Percentiles rank a stretch among this genome's conserved stretches.
Conservation (phyloP, 2,888 invertebrate genomes). For the Drosophila picticornis region DNA sequence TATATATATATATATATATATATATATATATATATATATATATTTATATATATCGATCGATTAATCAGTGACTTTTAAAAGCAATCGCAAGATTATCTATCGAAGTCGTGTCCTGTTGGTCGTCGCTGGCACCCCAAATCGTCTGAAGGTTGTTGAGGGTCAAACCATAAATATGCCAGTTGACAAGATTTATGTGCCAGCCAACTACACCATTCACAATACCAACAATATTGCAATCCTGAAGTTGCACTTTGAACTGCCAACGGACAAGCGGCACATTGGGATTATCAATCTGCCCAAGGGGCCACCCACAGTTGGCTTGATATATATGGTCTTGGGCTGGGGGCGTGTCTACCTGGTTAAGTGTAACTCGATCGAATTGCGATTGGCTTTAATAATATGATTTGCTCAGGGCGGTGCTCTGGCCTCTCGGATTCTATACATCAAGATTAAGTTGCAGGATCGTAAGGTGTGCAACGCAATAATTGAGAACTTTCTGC, state of each 20-base stretch:
- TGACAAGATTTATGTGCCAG: slow-evolving; percentile 47
- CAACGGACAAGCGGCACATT: slow-evolving; percentile 14
- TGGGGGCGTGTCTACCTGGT: slow-evolving; percentile 61
- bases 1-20: background rate
- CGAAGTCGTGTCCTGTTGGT: slow-evolving; percentile 47
- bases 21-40: background rate
- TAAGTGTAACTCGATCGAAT: background rate
- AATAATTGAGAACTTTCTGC: background rate
- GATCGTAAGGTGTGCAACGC: background rate
- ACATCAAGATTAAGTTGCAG: slow-evolving; percentile 23
- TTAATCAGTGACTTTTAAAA: slow-evolving; percentile 3
- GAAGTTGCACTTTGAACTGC: background rate
- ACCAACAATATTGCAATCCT: slow-evolving; percentile 60
- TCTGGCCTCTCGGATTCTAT: slow-evolving; percentile 19
- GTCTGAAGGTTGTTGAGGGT: slow-evolving; percentile 11
- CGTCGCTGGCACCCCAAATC: slow-evolving; percentile 55
- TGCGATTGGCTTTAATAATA: background rate
- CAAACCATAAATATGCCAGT: slow-evolving; percentile 35
- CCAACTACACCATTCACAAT: slow-evolving; percentile 43
- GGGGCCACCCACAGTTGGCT: background rate
- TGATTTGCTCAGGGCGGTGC: slow-evolving; percentile 40
- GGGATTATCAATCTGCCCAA: slow-evolving; percentile 29
- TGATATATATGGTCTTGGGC: slow-evolving; percentile 37
- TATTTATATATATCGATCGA: background rate
- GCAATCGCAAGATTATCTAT: slow-evolving; percentile 45